phyloP scores from a whole-genome alignment of 2,113 vertebrate species.

The Columba livia region DNA sequence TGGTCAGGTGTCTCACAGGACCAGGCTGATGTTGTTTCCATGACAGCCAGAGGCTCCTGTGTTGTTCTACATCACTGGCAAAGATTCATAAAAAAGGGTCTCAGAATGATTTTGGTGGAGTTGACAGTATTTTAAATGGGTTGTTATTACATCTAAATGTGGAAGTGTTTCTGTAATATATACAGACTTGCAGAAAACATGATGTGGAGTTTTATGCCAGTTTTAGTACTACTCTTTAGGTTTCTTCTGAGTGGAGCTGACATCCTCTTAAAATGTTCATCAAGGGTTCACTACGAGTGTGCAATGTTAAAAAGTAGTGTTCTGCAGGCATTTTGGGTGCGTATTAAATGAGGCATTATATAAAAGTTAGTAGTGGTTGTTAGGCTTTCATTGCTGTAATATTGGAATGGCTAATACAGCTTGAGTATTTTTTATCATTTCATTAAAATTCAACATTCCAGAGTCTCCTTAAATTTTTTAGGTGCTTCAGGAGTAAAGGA shows the following conservation, averaged over 20 bases:
- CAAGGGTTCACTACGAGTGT: not conserved
- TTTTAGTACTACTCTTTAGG: not conserved
- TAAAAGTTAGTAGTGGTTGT: not conserved
- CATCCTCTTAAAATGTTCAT: not conserved
- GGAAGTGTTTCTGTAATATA: not conserved
- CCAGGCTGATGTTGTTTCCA: not conserved
- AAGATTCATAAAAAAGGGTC: not conserved
- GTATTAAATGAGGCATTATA: not conserved
- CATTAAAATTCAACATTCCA: not conserved
- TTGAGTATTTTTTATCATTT: not conserved
- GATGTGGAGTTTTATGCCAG: not conserved
- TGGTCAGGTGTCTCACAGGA: accelerated
- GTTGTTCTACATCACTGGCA: not conserved
- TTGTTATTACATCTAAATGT: not conserved
- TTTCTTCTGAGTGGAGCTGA: not conserved
- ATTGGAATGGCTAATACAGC: not conserved
- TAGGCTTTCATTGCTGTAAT: not conserved
- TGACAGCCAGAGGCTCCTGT: not conserved
- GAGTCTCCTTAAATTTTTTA: not conserved
- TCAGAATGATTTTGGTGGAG: not conserved
- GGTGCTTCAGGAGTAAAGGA: not conserved
- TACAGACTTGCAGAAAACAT: not conserved
- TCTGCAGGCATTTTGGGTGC: not conserved
- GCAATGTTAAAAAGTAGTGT: not conserved
- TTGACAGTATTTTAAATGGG: not conserved